Conservation (phyloP, 1,140 invertebrate species). For the Drosophila santomea region DNA sequence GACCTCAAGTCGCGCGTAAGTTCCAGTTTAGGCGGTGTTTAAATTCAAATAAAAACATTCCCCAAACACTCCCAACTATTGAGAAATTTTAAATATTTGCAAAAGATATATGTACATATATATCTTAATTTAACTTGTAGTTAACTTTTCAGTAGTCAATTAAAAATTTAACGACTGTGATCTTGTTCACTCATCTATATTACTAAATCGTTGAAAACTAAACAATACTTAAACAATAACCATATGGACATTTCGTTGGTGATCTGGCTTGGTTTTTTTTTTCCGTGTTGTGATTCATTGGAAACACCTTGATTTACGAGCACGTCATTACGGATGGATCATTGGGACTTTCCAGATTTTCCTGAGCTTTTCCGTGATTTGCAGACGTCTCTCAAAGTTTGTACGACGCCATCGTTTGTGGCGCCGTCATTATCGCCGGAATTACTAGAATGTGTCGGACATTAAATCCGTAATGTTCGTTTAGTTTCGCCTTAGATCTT, state of each 20-base stretch:
- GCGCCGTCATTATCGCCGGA: constrained; percentile 38
- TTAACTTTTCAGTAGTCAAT: no score
- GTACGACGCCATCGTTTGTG: constrained; percentile 58
- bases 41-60: no score
- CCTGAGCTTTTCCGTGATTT: constrained; percentile 6
- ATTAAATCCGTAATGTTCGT: constrained; percentile 27
- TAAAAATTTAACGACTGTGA: no score
- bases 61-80: no score
- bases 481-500: constrained; percentile 24
- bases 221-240: background rate
- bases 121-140: no score
- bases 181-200: no score
- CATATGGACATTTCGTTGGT: background rate
- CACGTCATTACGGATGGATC: constrained; percentile 26
- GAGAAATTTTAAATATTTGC: no score
- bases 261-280: background rate
- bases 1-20: constrained; percentile 72
- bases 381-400: constrained; percentile 13
- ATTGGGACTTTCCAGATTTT: background rate
- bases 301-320: constrained; percentile 30
- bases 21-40: background rate
- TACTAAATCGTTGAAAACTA: background rate
- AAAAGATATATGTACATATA: no score
- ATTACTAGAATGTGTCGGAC: constrained; percentile 35
- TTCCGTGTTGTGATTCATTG: constrained; percentile 19